Base-by-base conservation (phyloP, 2,113 vertebrate genomes). In the Actenoides hombroni region DNA sequence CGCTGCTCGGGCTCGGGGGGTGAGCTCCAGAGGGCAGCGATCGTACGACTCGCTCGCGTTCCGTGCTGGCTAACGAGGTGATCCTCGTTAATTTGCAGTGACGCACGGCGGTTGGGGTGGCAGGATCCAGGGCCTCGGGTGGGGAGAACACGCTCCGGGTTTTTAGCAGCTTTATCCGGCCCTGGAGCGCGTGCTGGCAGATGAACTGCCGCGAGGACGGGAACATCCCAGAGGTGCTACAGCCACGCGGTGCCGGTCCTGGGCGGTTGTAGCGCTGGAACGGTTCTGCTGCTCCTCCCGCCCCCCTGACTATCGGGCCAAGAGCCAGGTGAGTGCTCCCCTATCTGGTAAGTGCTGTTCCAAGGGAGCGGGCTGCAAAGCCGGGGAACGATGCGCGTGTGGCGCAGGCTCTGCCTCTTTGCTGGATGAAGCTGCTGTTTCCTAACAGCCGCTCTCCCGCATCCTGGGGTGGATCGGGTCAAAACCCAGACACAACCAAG, bases 101-200 rank as follows among this genome's bases (percentile, higher is more conserved):
- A 33, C 0, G 4, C 77, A 10, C 74, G 7, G 87, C 60, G 15
- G 4, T 1, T 7, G 51, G 68, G 73, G 46, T 25, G 18, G 81
- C n/a, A 5, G 82, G 88, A 49, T 35, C 59, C 79, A 9, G 61
- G 86, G 48, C 78, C 44, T 40, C 20, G 1, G 35, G 46, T 0
- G 75, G 59, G 75, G 33, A 88, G 35, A 59, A 84, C 40, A 11
- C 2, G 0, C 48, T 73, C 88, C 73, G 26, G 83, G 81, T 54
- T n/a, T 73, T 39, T 17, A 94, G 96, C 96, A 97, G 95, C 96
- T 92, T 79, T 61, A 51, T 48, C 65, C 80, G 48, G 92, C 56
- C 90, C 69, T 14, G 83, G 79, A 88, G 88, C 25, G 2, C 0
- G 16, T 0, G 80, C 24, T 16, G 84, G 70, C 83, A 86, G 81